Base-by-base conservation (phyloP, 2,113 vertebrate genomes). In the Odontophorus gujanensis region DNA sequence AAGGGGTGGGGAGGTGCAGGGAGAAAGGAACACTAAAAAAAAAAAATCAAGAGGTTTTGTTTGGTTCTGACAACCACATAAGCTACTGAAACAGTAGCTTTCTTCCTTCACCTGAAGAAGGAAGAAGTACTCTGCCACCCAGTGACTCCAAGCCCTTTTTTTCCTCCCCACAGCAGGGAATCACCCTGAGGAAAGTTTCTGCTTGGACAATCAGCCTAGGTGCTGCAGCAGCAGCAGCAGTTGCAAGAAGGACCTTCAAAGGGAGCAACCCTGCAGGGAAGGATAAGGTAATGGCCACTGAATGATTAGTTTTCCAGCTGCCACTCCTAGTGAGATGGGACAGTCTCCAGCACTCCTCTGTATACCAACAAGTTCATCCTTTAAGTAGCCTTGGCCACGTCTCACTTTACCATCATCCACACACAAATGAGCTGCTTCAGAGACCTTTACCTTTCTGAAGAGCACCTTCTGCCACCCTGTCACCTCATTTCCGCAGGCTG, bases 201-300 rank as follows among this genome's bases (percentile, higher is more conserved):
- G 68, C 91, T 94, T 85, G 89, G 82, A 88, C 73, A 86, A 51
- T 92, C 63, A 86, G 77, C 72, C 90, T 65, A 82, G 87, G 58
- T 94, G 51, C 74, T 92, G 74, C 86, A 68, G 65, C 62, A 43
- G 53, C 13, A 92, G 66, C 13, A 92, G 66, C 67, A 80, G 62
- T 81, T 90, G 55, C 69, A 89, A 76, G 69, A 50, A 86, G 71
- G 74, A 92, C 85, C 90, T 94, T 88, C 90, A 84, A 84, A 94
- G 17, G 68, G 57, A 88, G 38, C 68, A 61, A 51, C 76, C 61
- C 57, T 87, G 72, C 68, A 93, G 91, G 72, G 61, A 66, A 80
- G 59, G 63, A 73, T 85, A 89, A 96, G 91, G 95, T 92, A 94
- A 89, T 85, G 93, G 89, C 95, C 92, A 81, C 93, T 78, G 85